phyloP scores from a whole-genome alignment of 2,797 vertebrate species.

The Nyctalus aviator region DNA sequence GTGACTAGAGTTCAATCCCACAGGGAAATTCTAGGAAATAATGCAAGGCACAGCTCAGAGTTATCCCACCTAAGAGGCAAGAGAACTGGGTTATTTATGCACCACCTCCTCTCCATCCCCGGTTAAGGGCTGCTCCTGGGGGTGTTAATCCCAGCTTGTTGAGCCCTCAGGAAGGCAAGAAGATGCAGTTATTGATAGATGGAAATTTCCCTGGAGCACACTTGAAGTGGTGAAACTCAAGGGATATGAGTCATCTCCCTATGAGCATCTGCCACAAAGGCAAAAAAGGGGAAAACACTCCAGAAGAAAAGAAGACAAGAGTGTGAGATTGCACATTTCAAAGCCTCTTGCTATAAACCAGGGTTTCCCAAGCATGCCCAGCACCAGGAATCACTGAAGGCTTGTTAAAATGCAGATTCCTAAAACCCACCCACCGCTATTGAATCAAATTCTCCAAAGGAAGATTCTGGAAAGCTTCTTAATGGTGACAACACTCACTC shows the following conservation, averaged over 20 bases:
- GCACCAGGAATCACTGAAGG: not conserved
- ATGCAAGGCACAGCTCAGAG: not conserved
- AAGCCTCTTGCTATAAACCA: not conserved
- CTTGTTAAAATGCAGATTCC: conserved; percentile 10
- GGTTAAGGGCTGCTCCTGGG: conserved; percentile 15
- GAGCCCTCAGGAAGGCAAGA: not conserved
- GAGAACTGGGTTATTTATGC: conserved; percentile 18
- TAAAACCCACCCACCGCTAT: not conserved
- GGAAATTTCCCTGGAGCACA: conserved; percentile 26
- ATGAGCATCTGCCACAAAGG: not conserved
- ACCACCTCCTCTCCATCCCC: not conserved
- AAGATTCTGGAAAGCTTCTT: conserved; percentile 5
- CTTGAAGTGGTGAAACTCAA: not conserved
- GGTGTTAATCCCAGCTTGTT: conserved; percentile 35
- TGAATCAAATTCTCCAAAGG: conserved; percentile 40
- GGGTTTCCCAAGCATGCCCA: conserved; percentile 3
- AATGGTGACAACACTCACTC: not conserved
- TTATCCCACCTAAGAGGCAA: not conserved
- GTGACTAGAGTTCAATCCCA: not conserved
- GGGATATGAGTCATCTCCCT: conserved; percentile 27
- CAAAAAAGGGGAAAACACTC: conserved; percentile 19
- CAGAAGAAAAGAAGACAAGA: not conserved
- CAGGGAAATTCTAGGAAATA: conserved; percentile 31
- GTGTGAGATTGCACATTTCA: not conserved
- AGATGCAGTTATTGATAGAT: conserved; percentile 2